Percentiles rank a stretch among this genome's conserved stretches.
Conservation (phyloP, 2,888 invertebrate species). For the Eurytoma adleriae region DNA sequence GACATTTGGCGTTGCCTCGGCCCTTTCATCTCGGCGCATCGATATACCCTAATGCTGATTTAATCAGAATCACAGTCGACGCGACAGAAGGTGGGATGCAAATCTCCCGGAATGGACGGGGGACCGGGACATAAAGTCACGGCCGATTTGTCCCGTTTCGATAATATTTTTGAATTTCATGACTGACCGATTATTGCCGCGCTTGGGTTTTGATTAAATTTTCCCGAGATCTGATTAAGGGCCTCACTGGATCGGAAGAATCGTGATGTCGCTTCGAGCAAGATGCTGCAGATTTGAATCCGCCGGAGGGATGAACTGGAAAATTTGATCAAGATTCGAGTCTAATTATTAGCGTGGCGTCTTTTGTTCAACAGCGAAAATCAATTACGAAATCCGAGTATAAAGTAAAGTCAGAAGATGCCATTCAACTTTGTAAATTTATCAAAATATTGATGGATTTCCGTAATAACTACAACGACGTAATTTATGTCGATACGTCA, state of each 20-base stretch:
- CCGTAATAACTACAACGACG: too few species aligned
- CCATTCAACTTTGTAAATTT: too few species aligned
- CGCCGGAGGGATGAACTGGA: background rate
- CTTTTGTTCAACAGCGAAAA: background rate
- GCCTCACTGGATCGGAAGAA: background rate
- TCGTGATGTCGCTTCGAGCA: background rate
- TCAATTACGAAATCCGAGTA: background rate
- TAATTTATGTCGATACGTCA: too few species aligned
- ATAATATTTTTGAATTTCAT: slow-evolving; percentile 46
- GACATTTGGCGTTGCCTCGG: slow-evolving; percentile 74
- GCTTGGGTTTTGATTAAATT: slow-evolving; percentile 25
- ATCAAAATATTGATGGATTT: too few species aligned
- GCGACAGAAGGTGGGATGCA: slow-evolving; percentile 23
- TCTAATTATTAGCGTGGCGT: too few species aligned
- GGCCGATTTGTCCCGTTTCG: too few species aligned
- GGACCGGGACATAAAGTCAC: too few species aligned
- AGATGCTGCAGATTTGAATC: background rate
- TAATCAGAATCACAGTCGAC: slow-evolving; percentile 70
- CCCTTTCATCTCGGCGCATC: slow-evolving; percentile 60
- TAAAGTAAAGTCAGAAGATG: too few species aligned
- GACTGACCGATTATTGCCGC: slow-evolving; percentile 37
- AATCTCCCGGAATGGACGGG: background rate
- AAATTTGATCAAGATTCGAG: background rate
- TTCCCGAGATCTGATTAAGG: background rate
- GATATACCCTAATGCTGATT: slow-evolving; percentile 73